phyloP scores from a whole-genome alignment of 2,113 vertebrate species.

The Xyliphius kryptos region DNA sequence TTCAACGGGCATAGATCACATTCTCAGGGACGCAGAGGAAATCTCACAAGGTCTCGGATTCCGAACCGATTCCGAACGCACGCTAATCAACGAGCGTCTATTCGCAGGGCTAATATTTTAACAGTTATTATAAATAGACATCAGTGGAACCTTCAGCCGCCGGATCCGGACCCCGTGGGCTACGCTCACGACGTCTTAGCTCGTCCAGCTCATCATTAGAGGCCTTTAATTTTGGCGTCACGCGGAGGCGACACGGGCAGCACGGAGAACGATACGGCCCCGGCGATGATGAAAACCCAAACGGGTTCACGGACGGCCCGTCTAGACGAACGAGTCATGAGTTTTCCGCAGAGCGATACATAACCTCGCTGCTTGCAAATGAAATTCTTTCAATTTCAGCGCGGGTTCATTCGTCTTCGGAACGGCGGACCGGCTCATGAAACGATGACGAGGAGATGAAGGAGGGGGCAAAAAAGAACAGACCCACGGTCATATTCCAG shows the following conservation, averaged over 20 bases:
- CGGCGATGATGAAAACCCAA: neutral
- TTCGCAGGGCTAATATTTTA: neutral
- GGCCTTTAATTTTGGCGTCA: no score
- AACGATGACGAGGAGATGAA: neutral
- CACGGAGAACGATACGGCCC: no score
- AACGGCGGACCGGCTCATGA: neutral
- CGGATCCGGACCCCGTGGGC: no score
- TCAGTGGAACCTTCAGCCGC: no score
- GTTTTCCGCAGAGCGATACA: neutral
- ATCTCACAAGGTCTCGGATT: conserved; percentile 7
- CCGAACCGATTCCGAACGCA: neutral
- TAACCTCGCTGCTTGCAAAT: conserved; percentile 13
- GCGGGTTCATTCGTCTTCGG: conserved; percentile 5
- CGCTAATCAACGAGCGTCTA: neutral
- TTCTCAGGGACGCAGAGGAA: neutral
- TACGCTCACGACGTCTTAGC: no score
- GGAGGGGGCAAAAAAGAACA: neutral
- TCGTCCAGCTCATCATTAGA: no score
- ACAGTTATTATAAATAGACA: no score
- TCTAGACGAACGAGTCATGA: neutral
- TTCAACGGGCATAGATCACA: neutral
- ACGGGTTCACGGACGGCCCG: neutral
- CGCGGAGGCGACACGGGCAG: no score
- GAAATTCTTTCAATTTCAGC: neutral
- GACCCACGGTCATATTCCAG: no score